Conservation (phyloP, 2,113 vertebrate species). For the Festucalex cinctus region DNA sequence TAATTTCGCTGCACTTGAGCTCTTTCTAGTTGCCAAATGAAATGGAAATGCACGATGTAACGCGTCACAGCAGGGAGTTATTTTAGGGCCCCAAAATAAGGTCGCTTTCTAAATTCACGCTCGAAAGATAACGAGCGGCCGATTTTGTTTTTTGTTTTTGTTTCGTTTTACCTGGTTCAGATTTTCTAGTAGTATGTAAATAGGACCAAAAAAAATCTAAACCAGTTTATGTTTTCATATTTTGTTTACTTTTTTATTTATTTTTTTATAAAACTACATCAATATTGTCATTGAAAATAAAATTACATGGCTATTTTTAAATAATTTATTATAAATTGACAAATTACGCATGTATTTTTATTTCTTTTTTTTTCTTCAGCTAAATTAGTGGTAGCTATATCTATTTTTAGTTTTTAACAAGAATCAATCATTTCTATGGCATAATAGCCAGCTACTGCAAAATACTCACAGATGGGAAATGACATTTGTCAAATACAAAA, state of each 20-base stretch:
- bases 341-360: neutral
- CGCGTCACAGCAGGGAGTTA: conserved; percentile 58
- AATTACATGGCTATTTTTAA: too few species aligned
- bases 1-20: neutral
- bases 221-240: too few species aligned
- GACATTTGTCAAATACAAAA: neutral
- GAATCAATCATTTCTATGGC: neutral
- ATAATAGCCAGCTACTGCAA: neutral
- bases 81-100: conserved; percentile 66
- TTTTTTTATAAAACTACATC: too few species aligned
- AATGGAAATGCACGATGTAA: conserved; percentile 35
- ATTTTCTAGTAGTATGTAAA: neutral
- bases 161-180: neutral
- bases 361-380: neutral
- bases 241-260: too few species aligned
- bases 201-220: too few species aligned
- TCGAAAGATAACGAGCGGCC: neutral
- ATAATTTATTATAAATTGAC: too few species aligned
- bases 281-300: too few species aligned
- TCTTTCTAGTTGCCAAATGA: conserved; percentile 8
- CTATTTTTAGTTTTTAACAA: neutral
- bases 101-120: conserved; percentile 38
- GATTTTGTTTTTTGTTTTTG: too few species aligned
- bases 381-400: neutral
- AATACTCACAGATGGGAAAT: neutral